Evolutionary conservation across 1,140 invertebrate species (phyloP).

Genomic region (Araneus ventricosus): DNA sequence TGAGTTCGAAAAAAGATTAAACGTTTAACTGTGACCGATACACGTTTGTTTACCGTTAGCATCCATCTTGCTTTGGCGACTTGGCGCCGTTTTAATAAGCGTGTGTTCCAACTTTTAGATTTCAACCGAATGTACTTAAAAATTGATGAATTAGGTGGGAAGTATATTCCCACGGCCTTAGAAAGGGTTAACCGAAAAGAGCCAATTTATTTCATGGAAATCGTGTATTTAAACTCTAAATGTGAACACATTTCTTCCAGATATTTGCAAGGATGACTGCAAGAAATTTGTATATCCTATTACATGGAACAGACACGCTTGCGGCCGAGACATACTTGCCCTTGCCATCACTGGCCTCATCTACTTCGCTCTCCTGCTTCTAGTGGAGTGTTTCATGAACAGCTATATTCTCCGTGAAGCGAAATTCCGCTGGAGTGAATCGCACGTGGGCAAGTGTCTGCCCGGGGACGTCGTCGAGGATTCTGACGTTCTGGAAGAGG

Average conservation of each 20-base stretch:
- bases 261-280: slow-evolving; percentile 57
- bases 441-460: background rate
- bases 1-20: too few relatives aligned
- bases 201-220: too few relatives aligned
- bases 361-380: slow-evolving; percentile 64
- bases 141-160: too few relatives aligned
- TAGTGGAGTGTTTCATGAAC: slow-evolving; percentile 46
- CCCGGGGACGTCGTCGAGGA: slow-evolving; percentile 9
- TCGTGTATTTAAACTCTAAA: too few relatives aligned
- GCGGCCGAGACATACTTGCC: slow-evolving; percentile 60
- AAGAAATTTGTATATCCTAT: background rate
- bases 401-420: background rate
- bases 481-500: slow-evolving; percentile 40
- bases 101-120: too few relatives aligned
- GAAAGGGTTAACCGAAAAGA: too few relatives aligned
- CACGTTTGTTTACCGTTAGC: too few relatives aligned
- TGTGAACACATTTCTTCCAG: background rate
- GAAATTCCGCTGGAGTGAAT: background rate
- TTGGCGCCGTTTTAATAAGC: too few relatives aligned
- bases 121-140: too few relatives aligned
- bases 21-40: too few relatives aligned
- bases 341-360: slow-evolving; percentile 66
- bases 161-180: too few relatives aligned
- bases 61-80: too few relatives aligned
- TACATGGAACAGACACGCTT: slow-evolving; percentile 7